Evolutionary conservation across 92 coral and sea anemone genomes (phyloP).

Genomic region (Epizoanthus scotinus): DNA sequence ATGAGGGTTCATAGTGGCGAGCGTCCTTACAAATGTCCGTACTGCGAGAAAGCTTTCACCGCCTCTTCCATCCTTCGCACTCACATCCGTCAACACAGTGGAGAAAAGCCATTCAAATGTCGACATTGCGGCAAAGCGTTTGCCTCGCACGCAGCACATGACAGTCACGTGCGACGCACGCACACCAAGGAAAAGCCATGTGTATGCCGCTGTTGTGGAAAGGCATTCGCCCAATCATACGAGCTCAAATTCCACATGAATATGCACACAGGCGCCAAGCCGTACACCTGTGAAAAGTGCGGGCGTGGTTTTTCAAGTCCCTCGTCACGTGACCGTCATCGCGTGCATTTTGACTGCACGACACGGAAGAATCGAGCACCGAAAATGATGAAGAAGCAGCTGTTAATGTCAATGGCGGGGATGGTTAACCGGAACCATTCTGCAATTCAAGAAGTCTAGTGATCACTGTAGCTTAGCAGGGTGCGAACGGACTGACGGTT

Average conservation of each 20-base stretch:
- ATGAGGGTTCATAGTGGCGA: slow-evolving; percentile 98
- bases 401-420: slow-evolving; percentile 1
- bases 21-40: slow-evolving; percentile 95
- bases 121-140: slow-evolving; percentile 97
- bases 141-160: slow-evolving; percentile 99
- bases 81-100: slow-evolving; percentile 95
- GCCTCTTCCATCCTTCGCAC: slow-evolving; percentile 98
- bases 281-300: slow-evolving; percentile 97
- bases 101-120: slow-evolving; percentile 97
- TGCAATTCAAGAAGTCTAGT: not conserved
- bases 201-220: slow-evolving; percentile 95
- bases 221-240: slow-evolving; percentile 97
- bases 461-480: too few relatives aligned
- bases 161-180: slow-evolving; percentile 99
- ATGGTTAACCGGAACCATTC: not conserved
- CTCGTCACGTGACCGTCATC: slow-evolving; percentile 80
- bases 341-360: slow-evolving; percentile 84
- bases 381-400: slow-evolving; percentile 38
- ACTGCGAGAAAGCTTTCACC: slow-evolving; percentile 92
- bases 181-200: slow-evolving; percentile 99
- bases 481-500: too few relatives aligned
- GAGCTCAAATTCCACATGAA: slow-evolving; percentile 97
- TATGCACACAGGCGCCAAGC: slow-evolving; percentile 99
- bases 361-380: slow-evolving; percentile 56
- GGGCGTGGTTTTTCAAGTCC: slow-evolving; percentile 98